Evolutionary conservation across 2,888 invertebrate genomes (phyloP), one percentile per base, ranked within the genome.

Genomic region (Lepidochitona cinerea): DNA sequence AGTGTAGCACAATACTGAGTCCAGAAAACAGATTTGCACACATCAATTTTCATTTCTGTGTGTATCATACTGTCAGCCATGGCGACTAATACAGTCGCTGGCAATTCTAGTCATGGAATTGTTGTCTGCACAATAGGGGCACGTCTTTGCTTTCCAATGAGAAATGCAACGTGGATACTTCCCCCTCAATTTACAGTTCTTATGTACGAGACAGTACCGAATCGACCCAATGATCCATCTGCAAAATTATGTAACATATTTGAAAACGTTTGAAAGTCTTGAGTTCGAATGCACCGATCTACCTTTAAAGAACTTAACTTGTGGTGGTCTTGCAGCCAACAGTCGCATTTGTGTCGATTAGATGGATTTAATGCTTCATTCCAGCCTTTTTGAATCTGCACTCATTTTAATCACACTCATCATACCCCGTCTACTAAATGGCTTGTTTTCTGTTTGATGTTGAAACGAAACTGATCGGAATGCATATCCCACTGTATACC

Each of bases 181-280:
- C 37, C 70, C n/a, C 9, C 26, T 35, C 14, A 35, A 35, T 53
- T 36, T 9, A 71, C 32, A 1, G 71, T 18, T 6, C 70, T 72
- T 12, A 73, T 9, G 64, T 73, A 73, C 3, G 73, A 29, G 5
- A 29, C 69, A 18, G 36, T 37, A 33, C 70, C 73, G n/a, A n/a
- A 71, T 4, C 70, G 54, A 14, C 14, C 35, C 54, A 71, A 33
- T 23, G 73, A 73, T 18, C 54, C 73, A 41, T 73, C 73, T 23
- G 54, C 36, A 33, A 73, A 71, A n/a, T 71, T 54, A 32, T 73
- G 70, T 14, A 71, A 33, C 32, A 52, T 18, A 23, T 49, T 23
- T 49, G 18, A 1, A 49, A 49, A 4, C 18, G 18, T 23, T n/a
- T 23, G n/a, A 49, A 49, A 7, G 23, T 49, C 49, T 49, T n/a